Percentiles rank a stretch among this genome's conserved stretches.
These are phyloP conservation scores for Phalacrocorax aristotelis DNA, from an alignment of 2,113 vertebrate species.

Conservation along the genomic window DNA sequence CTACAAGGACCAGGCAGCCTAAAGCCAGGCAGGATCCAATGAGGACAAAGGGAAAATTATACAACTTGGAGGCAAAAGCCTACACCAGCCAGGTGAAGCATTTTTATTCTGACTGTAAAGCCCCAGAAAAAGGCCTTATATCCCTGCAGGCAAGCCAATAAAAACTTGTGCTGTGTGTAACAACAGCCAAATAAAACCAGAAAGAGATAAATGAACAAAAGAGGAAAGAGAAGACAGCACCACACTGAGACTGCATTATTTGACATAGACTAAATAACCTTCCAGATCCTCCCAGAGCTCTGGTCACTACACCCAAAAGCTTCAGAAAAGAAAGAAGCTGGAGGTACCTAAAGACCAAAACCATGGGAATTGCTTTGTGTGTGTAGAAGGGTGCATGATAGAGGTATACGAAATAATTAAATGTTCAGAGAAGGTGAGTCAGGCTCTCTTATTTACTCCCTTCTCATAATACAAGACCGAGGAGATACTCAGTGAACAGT, in stretches of 20 bases:
- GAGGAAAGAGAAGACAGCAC: not conserved
- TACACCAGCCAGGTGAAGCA: not conserved
- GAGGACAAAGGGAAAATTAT: not conserved
- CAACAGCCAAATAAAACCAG: not conserved
- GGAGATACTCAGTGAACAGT: constrained; percentile 66
- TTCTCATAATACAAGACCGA: constrained; percentile 23
- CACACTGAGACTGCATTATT: not conserved
- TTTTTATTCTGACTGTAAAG: not conserved
- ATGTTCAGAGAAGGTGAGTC: constrained; percentile 32
- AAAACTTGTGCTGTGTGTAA: accelerated
- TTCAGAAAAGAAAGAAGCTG: not conserved
- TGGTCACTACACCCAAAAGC: not conserved
- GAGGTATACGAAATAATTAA: constrained; percentile 34
- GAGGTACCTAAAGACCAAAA: not conserved
- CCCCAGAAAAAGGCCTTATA: not conserved
- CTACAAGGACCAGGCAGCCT: not conserved
- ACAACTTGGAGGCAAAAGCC: not conserved
- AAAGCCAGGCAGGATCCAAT: not conserved
- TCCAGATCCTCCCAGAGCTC: not conserved
- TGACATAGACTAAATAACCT: not conserved
- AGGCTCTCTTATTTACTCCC: constrained; percentile 27
- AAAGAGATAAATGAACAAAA: not conserved
- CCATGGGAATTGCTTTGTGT: not conserved
- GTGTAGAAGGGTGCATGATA: not conserved
- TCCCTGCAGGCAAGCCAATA: not conserved